Evolutionary conservation across 2,888 invertebrate genomes (phyloP), one percentile per base, ranked within the genome.

Genomic region (Callyntrura guangdongensis): DNA sequence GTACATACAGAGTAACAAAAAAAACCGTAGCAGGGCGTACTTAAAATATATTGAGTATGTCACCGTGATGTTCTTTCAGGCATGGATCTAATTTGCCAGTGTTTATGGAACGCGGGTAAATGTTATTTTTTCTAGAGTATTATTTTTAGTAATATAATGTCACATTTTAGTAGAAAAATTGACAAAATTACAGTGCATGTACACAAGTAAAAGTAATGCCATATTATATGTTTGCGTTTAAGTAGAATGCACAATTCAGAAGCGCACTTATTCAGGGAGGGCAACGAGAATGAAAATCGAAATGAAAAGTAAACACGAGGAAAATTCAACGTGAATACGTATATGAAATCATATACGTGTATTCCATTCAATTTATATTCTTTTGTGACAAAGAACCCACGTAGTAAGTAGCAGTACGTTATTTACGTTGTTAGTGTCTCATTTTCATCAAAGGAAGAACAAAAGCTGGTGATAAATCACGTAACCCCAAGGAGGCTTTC

Each of bases 231-330:
- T n/a, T n/a, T n/a, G n/a, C n/a, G n/a, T n/a, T n/a, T n/a, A n/a
- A n/a, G n/a, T n/a, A n/a, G n/a, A n/a, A n/a, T n/a, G n/a, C n/a
- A n/a, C n/a, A n/a, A n/a, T n/a, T 36, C 36, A 6, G 36, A 6
- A 5, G 20, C 6, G 64, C 1, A 12, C 20, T 3, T 17, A 17
- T 64, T 64, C 36, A 25, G 25, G 1, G 27, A 27, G 25, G 27
- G 14, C 17, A 61, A 8, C 1, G 45, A 36, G 36, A 14, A 36
- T n/a, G 53, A n/a, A 25, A 17, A 61, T 61, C 14, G 27, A 81
- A 81, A 81, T 81, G 81, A 17, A 81, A 81, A 81, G 81, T 61
- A 81, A 81, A 81, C 81, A 81, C 2, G 36, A 36, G 3, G 1
- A 11, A 36, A 36, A n/a, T 36, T 27, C 4, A 6, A 36, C 20